Base-by-base conservation (phyloP, 2,888 invertebrate species). In the Diadegma fenestrale region DNA sequence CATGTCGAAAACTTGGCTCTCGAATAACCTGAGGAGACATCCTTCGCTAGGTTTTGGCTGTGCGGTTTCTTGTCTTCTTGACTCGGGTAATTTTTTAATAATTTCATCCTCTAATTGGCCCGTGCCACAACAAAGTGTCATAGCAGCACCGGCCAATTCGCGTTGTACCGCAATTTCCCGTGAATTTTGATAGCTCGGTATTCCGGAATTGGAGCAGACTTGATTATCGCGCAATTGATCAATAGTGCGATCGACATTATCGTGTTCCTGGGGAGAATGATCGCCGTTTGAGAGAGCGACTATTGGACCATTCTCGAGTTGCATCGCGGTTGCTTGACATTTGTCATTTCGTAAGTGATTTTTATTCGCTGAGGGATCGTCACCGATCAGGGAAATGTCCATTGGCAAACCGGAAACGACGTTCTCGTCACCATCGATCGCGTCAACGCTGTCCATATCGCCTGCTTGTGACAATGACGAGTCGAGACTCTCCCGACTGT, bases 1-100 rank as follows among this genome's bases (percentile, higher is more conserved):
- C 96, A 99, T 99, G 94, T 99, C 99, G 95, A 99, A 99, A 91
- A 99, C 96, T 95, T 98, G 98, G 91, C 99, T 99, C 95, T 99
- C 99, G 94, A 99, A 98, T 92, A 99, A 96, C 91, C 99, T 95
- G 89, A 99, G 95, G 85, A 98, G 95, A 94, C 96, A 96, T 91
- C 96, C 96, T 93, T 96, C 96, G 80, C 94, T 94, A 26, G 94
- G 93, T 86, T 94, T 94, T 54, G 93, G 93, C 82, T 93, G 94
- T 30, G 91, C 91, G 66, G 92, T 92, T 82, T 93, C 92, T 82
- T 92, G 92, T 82, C 92, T 91, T 54, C 93, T 95, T 93, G 92
- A 94, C 93, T 88, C 95, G 92, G 88, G 88, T 37, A 88, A 83
- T 79, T 91, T 90, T 26, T 90, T 91, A 3, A 88, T 77, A 19